Conservation (phyloP, 2,797 vertebrate genomes). For the Hapalemur alaotrensis region DNA sequence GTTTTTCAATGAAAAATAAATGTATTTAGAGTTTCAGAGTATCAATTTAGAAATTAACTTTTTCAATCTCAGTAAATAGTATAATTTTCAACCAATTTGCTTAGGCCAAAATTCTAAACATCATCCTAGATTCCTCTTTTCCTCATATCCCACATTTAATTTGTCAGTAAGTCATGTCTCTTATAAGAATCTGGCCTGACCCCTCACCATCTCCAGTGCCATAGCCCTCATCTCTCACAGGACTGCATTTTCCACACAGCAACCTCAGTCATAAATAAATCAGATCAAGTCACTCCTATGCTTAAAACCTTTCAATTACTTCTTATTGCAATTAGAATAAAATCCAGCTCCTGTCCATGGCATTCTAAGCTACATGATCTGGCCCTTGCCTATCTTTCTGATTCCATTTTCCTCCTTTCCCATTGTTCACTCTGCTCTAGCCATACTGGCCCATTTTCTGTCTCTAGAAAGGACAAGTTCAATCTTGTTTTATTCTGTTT, state of each 20-base stretch:
- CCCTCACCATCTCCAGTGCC: background rate
- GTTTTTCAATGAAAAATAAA: background rate
- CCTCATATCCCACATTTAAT: background rate
- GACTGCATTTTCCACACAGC: background rate
- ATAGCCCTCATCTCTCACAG: background rate
- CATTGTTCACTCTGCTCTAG: background rate
- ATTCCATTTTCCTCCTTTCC: conserved; percentile 32
- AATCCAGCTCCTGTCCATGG: background rate
- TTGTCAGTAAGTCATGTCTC: background rate
- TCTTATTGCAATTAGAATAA: conserved; percentile 31
- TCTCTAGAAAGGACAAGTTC: conserved; percentile 32
- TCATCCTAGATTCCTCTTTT: conserved; percentile 34
- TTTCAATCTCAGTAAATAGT: conserved; percentile 20
- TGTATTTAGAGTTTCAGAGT: background rate
- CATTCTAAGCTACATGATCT: background rate
- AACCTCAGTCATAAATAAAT: background rate
- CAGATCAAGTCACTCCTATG: background rate
- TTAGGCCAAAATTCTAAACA: conserved; percentile 13
- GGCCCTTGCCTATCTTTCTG: background rate
- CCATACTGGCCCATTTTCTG: background rate
- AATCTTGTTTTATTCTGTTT: conserved; percentile 45
- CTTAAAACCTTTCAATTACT: background rate
- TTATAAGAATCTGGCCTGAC: background rate
- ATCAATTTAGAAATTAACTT: conserved; percentile 40
- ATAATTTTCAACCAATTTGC: conserved; percentile 21